These are phyloP conservation scores for Ctenopoma kingsleyae DNA, from an alignment of 2,797 vertebrate species.

Conservation along the genomic window DNA sequence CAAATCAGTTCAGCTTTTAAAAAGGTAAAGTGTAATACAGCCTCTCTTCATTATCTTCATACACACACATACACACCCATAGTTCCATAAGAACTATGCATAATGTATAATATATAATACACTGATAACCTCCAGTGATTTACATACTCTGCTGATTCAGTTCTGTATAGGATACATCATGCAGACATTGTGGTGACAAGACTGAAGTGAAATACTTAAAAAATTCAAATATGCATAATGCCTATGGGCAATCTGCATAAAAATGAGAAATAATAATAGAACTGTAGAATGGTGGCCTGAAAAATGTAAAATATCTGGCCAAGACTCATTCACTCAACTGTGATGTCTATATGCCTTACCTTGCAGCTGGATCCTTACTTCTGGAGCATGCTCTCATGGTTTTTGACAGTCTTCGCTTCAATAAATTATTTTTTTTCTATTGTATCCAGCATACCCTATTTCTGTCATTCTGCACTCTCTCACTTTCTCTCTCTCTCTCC, in stretches of 20 bases:
- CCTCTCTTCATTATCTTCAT: not conserved
- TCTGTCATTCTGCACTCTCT: conserved; percentile 36
- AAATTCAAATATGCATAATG: conserved; percentile 68
- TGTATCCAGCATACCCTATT: conserved; percentile 43
- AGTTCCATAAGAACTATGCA: conserved; percentile 10
- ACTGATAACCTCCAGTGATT: conserved; percentile 46
- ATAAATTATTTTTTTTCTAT: conserved; percentile 45
- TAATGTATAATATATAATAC: conserved; percentile 39
- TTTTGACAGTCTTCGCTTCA: conserved; percentile 53
- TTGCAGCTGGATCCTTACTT: conserved; percentile 45
- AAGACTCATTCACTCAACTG: conserved; percentile 52
- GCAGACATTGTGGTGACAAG: conserved; percentile 49
- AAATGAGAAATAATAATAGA: conserved; percentile 74
- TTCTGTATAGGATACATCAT: conserved; percentile 47
- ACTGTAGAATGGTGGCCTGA: conserved; percentile 49
- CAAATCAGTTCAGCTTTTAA: not conserved
- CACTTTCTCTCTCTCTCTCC: conserved; percentile 18
- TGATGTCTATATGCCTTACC: conserved; percentile 60
- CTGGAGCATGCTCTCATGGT: conserved; percentile 31
- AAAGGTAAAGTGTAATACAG: not conserved
- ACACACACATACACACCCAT: too few species aligned
- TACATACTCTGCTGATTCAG: conserved; percentile 49
- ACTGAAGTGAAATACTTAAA: conserved; percentile 57
- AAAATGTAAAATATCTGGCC: conserved; percentile 57
- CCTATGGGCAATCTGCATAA: conserved; percentile 71